Evolutionary conservation across 2,797 vertebrate species (phyloP), one percentile per base, ranked within the genome.

Genomic region (Tolypeutes matacus): DNA sequence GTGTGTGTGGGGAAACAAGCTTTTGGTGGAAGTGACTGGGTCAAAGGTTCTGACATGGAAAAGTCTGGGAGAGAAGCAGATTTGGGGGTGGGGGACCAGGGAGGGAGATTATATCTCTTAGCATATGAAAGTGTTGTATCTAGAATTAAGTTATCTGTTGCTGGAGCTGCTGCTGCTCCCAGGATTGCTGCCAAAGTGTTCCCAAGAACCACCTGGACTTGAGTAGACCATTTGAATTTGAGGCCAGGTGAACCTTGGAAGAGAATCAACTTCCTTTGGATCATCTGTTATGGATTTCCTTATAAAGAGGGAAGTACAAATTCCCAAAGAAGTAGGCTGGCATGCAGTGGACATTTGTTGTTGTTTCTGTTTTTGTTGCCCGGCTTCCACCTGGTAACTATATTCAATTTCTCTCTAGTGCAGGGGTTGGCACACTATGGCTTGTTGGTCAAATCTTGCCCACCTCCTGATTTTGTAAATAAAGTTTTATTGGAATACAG

Each of bases 401-500:
- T 31, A 29, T 13, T 72, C 20, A 27, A 8, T 75, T 75, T 80
- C 23, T 90, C 27, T 64, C 25, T 72, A 51, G 18, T 34, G 53
- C 31, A 53, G 7, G 23, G 27, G 0, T 75, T 76, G 49, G 31
- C 0, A 60, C 39, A 60, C 34, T n/a, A 29, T 17, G 27, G 39
- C 27, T 31, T 77, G 6, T 46, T 62, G 80, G 15, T 25, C 36
- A 91, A 72, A 92, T 67, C 18, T 53, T 67, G 62, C 14, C 29
- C 15, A 23, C 83, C 20, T 88, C 3, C 27, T 70, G 69, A 77
- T 60, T 94, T 88, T 76, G n/a, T 70, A 85, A 85, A 92, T 73
- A 51, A 70, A 72, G 13, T 34, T n/a, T 92, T 77, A 75, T 75
- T 42, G 25, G 46, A 53, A 49, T 0, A 8, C 17, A 36, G n/a